Evolutionary conservation across 2,888 invertebrate genomes (phyloP), one percentile per base, ranked within the genome.

Genomic region (Pterobdella sp.): DNA sequence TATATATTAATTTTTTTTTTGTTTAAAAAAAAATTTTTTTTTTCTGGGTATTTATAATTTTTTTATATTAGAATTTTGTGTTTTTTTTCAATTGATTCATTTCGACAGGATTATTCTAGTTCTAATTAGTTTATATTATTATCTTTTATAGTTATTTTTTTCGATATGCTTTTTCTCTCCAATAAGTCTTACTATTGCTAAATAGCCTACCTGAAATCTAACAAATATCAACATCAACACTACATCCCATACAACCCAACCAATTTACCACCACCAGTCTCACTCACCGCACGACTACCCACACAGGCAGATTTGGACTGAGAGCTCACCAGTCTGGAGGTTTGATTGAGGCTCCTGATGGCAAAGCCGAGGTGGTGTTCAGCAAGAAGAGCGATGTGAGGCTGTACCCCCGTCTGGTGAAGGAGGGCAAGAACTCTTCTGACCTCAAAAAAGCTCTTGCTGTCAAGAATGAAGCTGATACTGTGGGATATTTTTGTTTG

Each of bases 301-400:
- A 81, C 4, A 82, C 82, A 7, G 79, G 79, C 68, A 81, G 82
- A 74, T 79, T 82, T 34, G 83, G 83, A n/a, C 78, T 84, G 68
- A 79, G 79, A 3, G 81, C 83, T 49, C 79, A 76, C 69, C 79
- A 80, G 31, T 78, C 78, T 29, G 80, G 81, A 22, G 81, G 80
- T 65, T 78, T 80, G 72, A 72, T 80, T 22, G 71, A 75, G 32
- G 77, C 78, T 1, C 77, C 77, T 10, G 79, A 81, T 68, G 82
- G 81, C 1, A 77, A 77, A 22, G 80, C 81, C 22, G 78, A 79
- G 68, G 74, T 79, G 1, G 42, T 67, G 63, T 80, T 80, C 84
- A 88, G 88, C 68, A 92, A 91, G 82, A 93, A 93, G 80, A 88
- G 90, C 78, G 87, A 87, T 73, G 91, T 96, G 1, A 80, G 78